Base-by-base conservation (phyloP, 1,140 invertebrate species). In the Macrotrachela quadricornifera region DNA sequence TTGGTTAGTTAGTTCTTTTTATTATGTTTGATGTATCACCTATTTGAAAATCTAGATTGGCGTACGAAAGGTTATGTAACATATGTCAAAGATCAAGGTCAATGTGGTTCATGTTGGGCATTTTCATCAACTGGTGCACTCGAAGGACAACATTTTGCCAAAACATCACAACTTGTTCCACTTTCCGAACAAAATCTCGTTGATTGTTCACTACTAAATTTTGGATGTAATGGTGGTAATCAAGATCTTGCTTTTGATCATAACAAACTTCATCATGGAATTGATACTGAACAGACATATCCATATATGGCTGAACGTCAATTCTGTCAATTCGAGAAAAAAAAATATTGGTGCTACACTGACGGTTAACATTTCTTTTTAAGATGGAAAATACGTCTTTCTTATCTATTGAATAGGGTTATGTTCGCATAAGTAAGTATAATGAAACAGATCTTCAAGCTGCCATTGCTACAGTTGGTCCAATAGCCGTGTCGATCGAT, bases 71-170 rank as follows among this genome's bases (percentile, higher is more conserved):
- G 68, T 38, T 88, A 85, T 59, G 87, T 94, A 1, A 91, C 84
- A 1, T 87, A 86, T 0, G 82, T 92, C 0, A 91, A 90, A 76
- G 83, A 91, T 77, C 85, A 92, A 73, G 85, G 82, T 0, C 83
- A 92, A 49, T 95, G 90, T 72, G 88, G 88, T 3, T 90, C 85
- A 11, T 95, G 88, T 63, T 94, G 87, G 87, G 84, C 81, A 62
- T 94, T 94, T 72, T 87, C 86, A 40, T 90, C 87, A 0, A 80
- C 83, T 55, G 88, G 88, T 15, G 76, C 85, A 0, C 77, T 95
- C 49, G 90, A 95, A 73, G 86, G 88, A 10, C 83, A 85, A 0
- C 79, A 81, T 62, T 94, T 87, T 65, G 49, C 74, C 1, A 74
- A 72, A 85, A 21, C 80, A 59, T 78, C 81, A 1, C 76, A 83